phyloP scores from a whole-genome alignment of 2,888 invertebrate species.

The Amiota minor region DNA sequence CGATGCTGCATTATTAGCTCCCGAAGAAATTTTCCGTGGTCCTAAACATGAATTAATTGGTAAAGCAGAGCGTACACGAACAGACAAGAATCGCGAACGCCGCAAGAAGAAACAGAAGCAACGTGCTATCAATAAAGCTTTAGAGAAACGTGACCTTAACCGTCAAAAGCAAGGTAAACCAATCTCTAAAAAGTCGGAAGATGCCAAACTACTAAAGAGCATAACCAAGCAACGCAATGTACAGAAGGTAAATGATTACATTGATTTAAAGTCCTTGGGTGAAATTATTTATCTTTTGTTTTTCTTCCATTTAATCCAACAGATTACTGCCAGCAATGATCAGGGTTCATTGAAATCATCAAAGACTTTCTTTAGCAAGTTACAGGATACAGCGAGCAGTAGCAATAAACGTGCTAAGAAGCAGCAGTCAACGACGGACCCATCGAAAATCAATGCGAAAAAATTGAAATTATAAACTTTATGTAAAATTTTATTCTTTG shows the following conservation, averaged over 20 bases:
- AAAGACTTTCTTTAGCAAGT: constrained; percentile 87
- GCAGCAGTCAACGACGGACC: constrained; percentile 72
- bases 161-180: constrained; percentile 73
- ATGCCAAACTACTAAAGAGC: constrained; percentile 77
- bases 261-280: neutral
- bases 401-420: constrained; percentile 49
- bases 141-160: constrained; percentile 75
- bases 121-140: constrained; percentile 74
- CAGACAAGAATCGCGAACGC: constrained; percentile 91
- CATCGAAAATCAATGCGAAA: constrained; percentile 76
- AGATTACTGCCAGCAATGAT: constrained; percentile 69
- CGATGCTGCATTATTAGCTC: constrained; percentile 89
- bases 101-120: constrained; percentile 89
- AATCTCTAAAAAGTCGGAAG: constrained; percentile 75
- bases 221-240: constrained; percentile 80
- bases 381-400: constrained; percentile 82
- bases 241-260: constrained; percentile 74
- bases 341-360: constrained; percentile 80
- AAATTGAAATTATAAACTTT: constrained; percentile 78
- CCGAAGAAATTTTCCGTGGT: constrained; percentile 88
- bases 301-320: constrained; percentile 32
- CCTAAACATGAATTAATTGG: constrained; percentile 77
- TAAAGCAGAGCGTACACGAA: constrained; percentile 85
- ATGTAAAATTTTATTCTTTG: constrained; percentile 43
- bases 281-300: constrained; percentile 25